Base-by-base conservation (phyloP, 2,113 vertebrate genomes). In the Leptobrachium leishanense region DNA sequence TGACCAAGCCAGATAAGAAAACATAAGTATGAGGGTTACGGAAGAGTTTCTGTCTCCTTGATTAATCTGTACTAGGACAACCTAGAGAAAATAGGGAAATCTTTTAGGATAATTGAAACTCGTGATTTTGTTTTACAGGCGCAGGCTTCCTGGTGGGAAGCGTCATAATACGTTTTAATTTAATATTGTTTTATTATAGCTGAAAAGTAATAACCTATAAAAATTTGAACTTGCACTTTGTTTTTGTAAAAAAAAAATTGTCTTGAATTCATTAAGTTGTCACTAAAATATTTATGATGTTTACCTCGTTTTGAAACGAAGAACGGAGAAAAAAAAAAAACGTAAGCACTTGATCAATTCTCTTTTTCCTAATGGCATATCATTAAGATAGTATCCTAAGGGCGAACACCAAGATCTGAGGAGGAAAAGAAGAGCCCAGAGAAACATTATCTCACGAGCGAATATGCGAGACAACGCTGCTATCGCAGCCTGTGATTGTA, bases 201-300 rank as follows among this genome's bases (percentile, higher is more conserved):
- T 64, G 9, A 3, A 20, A 43, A 8, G 43, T 69, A 69, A 20
- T 20, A 69, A 69, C 68, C 68, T 46, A 69, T 69, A 50, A 69
- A 69, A 69, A 2, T 41, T 1, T 46, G 43, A 31, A 44, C 43
- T 44, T n/a, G 5, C 50, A 46, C 2, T 69, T 42, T 40, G 5
- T 50, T 46, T 50, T 46, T 69, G 12, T 69, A 12, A 3, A 12
- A 11, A n/a, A 69, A 44, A 46, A n/a, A 20, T 41, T 1, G 7
- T 50, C 69, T 13, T 72, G 54, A n/a, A 59, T 59, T 73, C 71
- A 73, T 73, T 73, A 62, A 73, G 71, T n/a, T 43, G 71, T 43
- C 71, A 62, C 39, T 85, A 82, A 85, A 88, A 87, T 82, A 85
- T 83, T 77, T 57, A 88, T 82, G 80, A 59, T 83, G 84, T 86